A percentile compares a stretch with the other conserved stretches of the same genome.
These are phyloP conservation scores for Crotalus viridis DNA, from an alignment of 2,113 vertebrate genomes.

Conservation along the genomic window DNA sequence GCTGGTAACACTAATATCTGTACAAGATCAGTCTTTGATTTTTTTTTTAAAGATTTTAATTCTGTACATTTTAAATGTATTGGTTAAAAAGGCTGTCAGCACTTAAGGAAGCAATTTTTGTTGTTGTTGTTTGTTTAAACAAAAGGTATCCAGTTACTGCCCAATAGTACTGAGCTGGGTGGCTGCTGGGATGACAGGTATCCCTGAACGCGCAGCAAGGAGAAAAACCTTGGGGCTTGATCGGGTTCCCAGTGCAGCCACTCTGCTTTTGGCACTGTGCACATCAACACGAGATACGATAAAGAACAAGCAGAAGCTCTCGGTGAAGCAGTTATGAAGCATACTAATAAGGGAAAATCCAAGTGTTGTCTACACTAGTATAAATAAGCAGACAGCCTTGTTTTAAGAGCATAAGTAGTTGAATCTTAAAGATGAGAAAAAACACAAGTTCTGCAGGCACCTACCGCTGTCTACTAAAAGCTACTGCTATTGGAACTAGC, in stretches of 20 bases:
- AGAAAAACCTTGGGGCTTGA: slow-evolving; percentile 67
- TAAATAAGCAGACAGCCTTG: slow-evolving; percentile 92
- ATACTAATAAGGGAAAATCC: slow-evolving; percentile 96
- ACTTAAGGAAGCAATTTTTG: slow-evolving; percentile 96
- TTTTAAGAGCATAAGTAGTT: slow-evolving; percentile 93
- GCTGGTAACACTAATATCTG: slow-evolving; percentile 99
- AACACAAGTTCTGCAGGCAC: slow-evolving; percentile 97
- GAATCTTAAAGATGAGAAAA: slow-evolving; percentile 95
- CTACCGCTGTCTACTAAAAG: slow-evolving; percentile 99
- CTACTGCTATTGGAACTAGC: slow-evolving; percentile 99
- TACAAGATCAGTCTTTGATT: slow-evolving; percentile 98
- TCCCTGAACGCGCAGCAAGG: slow-evolving; percentile 74
- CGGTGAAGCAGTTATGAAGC: slow-evolving; percentile 97
- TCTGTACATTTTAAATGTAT: slow-evolving; percentile 99
- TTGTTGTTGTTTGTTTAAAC: slow-evolving; percentile 84
- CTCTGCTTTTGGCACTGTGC: slow-evolving; percentile 95
- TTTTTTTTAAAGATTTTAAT: slow-evolving; percentile 75
- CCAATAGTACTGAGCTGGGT: slow-evolving; percentile 85
- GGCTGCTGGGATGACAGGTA: slow-evolving; percentile 77
- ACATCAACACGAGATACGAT: slow-evolving; percentile 99
- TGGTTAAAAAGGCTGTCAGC: slow-evolving; percentile 99
- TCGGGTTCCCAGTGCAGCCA: slow-evolving; percentile 70
- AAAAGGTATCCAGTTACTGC: slow-evolving; percentile 90
- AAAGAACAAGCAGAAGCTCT: slow-evolving; percentile 99
- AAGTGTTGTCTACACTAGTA: slow-evolving; percentile 91